These are phyloP conservation scores for Hypselothyrea guttata DNA, from an alignment of 2,888 invertebrate species.

Conservation along the genomic window DNA sequence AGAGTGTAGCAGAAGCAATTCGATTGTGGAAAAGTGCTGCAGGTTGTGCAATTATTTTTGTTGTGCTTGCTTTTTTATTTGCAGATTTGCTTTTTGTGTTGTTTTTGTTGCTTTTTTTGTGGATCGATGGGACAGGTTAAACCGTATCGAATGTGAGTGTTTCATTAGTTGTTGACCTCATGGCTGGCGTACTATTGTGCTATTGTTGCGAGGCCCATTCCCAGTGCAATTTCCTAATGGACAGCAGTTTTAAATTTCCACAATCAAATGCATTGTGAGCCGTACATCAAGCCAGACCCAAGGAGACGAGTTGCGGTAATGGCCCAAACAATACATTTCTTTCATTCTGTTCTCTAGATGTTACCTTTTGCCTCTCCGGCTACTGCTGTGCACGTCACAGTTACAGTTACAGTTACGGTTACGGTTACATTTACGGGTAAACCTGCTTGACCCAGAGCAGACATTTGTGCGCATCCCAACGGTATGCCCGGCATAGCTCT, in stretches of 20 bases:
- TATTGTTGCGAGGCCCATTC: background rate
- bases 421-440: background rate
- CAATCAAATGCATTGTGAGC: conserved; percentile 55
- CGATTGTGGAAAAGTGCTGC: background rate
- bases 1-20: too few relatives aligned
- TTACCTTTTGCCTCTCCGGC: background rate
- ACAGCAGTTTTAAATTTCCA: conserved; percentile 56
- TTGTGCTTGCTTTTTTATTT: background rate
- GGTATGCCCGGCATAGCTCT: conserved; percentile 27
- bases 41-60: background rate
- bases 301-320: conserved; percentile 21
- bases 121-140: conserved; percentile 26
- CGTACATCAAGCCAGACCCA: background rate
- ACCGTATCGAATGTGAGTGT: conserved; percentile 16
- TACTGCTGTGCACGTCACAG: background rate
- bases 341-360: background rate
- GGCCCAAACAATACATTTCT: conserved; percentile 33
- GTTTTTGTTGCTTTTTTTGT: background rate
- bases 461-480: conserved; percentile 36
- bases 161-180: conserved; percentile 44
- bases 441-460: conserved; percentile 15
- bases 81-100: conserved; percentile 1
- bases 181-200: conserved; percentile 1
- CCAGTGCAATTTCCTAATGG: conserved; percentile 64
- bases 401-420: too few relatives aligned